These are phyloP conservation scores for Macroramphosus scolopax DNA, from an alignment of 2,797 vertebrate genomes.

Conservation along the genomic window DNA sequence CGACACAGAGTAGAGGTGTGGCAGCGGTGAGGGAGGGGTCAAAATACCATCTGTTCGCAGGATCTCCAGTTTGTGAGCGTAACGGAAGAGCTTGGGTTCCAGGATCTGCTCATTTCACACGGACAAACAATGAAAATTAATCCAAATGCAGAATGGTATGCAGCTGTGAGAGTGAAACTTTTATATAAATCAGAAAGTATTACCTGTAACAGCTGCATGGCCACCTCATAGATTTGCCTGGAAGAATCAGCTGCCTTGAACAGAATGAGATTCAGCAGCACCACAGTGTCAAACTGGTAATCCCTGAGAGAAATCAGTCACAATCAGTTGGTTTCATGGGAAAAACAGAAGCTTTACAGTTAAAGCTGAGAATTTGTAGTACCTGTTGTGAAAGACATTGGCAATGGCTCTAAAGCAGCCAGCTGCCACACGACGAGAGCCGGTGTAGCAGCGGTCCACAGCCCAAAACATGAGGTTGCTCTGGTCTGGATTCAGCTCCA, in stretches of 20 bases:
- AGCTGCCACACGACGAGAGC: constrained; percentile 90
- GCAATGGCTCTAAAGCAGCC: constrained; percentile 98
- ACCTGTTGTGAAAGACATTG: constrained; percentile 98
- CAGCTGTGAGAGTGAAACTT: not conserved
- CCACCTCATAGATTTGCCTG: constrained; percentile 95
- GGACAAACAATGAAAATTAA: constrained; percentile 2
- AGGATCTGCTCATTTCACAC: constrained; percentile 81
- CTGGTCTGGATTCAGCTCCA: constrained; percentile 98
- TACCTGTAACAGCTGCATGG: constrained; percentile 99
- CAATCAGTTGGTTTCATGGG: not conserved
- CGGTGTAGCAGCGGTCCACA: constrained; percentile 97
- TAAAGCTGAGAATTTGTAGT: not conserved
- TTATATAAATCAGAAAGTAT: constrained; percentile 23
- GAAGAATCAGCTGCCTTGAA: constrained; percentile 98
- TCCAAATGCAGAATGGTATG: no score
- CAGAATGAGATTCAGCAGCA: constrained; percentile 96
- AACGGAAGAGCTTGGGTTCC: constrained; percentile 99
- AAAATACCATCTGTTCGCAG: constrained; percentile 90
- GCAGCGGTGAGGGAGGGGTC: constrained; percentile 89
- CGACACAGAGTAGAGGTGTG: constrained; percentile 94
- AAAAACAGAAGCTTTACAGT: not conserved
- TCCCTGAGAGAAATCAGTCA: constrained; percentile 78
- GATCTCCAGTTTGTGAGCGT: constrained; percentile 97
- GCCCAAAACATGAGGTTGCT: constrained; percentile 99
- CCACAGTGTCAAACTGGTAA: constrained; percentile 99